Base-by-base conservation (phyloP, 2,888 invertebrate genomes). In the Rhopalosiphum nymphaeae region DNA sequence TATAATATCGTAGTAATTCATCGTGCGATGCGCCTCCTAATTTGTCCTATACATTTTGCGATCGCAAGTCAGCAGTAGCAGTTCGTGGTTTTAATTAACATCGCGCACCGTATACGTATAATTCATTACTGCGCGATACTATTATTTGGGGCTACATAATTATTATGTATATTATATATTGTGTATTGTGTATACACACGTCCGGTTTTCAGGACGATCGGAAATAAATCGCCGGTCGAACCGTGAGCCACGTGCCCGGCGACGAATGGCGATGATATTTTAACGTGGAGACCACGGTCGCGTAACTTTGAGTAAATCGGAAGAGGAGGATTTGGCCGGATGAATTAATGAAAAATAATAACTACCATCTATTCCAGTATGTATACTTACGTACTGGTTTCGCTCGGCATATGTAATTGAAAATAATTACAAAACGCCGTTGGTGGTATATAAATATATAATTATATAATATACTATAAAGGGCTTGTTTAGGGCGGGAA, bases 41-140 rank as follows among this genome's bases (percentile, higher is more conserved):
- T 90, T 67, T 46, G 61, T 90, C 90, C 90, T 57, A 42, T 67
- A 46, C 21, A 67, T 67, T 90, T 42, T 11, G 56, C n/a, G 26
- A 57, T 57, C 78, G 91, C 36, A 29, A 36, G 29, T 44, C 46
- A 29, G 49, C 90, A 5, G 84, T 46, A 42, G 44, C n/a, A 29
- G 16, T 86, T 86, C 16, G 46, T 5, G 21, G 9, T 78, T 36
- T 78, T 78, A 78, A 78, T 78, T 78, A 42, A 36, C 21, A 21
- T 78, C 13, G 21, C 21, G 67, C 78, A 36, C 78, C 9, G 10
- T 78, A 36, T 36, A 36, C 21, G 1, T 36, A 78, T 78, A 9
- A 78, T 78, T 78, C 16, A 21, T 78, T 42, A 78, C 9, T 25
- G 36, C 36, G 9, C 78, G 36, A n/a, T n/a, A 36, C 21, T 78